Percentiles rank a stretch among this genome's conserved stretches.
phyloP scores from a whole-genome alignment of 2,888 invertebrate species.

The Folsomia candida region DNA sequence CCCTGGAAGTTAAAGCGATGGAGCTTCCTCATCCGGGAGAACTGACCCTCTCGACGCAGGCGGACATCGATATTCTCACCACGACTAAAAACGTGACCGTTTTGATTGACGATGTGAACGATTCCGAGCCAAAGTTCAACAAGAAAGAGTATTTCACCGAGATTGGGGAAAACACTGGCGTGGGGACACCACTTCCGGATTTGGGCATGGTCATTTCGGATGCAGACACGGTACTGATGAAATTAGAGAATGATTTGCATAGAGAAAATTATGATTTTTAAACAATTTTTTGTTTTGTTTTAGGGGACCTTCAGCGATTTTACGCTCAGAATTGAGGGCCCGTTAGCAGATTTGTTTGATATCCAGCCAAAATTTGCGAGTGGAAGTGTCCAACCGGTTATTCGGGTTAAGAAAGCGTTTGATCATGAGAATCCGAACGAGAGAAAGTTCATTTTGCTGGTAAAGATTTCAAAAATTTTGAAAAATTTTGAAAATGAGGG shows the following conservation, averaged over 20 bases:
- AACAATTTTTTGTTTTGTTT: conserved; percentile 50
- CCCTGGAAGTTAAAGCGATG: conserved; percentile 46
- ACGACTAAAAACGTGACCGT: conserved; percentile 73
- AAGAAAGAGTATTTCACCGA: conserved; percentile 74
- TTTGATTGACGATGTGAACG: conserved; percentile 84
- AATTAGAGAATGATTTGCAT: too few relatives aligned
- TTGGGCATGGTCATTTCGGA: conserved; percentile 82
- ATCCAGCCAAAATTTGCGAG: conserved; percentile 77
- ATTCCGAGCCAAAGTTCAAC: conserved; percentile 75
- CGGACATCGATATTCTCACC: conserved; percentile 40
- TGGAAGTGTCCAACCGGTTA: conserved; percentile 77
- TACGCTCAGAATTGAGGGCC: conserved; percentile 73
- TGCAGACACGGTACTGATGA: conserved; percentile 78
- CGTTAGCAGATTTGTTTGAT: conserved; percentile 72
- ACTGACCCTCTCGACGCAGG: conserved; percentile 20
- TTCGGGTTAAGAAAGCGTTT: conserved; percentile 74
- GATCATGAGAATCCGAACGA: conserved; percentile 91
- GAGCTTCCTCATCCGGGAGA: conserved; percentile 45
- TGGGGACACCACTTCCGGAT: conserved; percentile 75
- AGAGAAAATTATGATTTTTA: background rate
- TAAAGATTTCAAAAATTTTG: conserved; percentile 53
- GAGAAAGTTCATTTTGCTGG: conserved; percentile 81
- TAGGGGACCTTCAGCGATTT: conserved; percentile 82
- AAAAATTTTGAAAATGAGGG: background rate
- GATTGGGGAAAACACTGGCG: conserved; percentile 76